These are phyloP conservation scores for Odontomachus brunneus DNA, from an alignment of 1,140 invertebrate species.

Conservation along the genomic window DNA sequence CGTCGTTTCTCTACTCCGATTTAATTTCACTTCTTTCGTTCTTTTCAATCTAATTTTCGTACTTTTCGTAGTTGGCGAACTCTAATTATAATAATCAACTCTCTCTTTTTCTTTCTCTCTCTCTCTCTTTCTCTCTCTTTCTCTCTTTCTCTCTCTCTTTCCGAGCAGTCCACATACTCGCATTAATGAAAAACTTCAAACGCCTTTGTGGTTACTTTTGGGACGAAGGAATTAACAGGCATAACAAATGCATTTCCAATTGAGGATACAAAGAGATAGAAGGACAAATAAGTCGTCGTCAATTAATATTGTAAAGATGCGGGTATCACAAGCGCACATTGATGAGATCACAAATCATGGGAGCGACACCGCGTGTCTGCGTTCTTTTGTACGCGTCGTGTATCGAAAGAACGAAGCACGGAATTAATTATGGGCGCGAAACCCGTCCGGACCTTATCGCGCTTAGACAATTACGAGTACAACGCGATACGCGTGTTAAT, in stretches of 20 bases:
- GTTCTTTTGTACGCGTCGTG: neutral
- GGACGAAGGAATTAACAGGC: conserved; percentile 32
- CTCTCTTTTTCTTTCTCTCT: too few species aligned
- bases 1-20: too few species aligned
- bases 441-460: conserved; percentile 35
- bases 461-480: conserved; percentile 43
- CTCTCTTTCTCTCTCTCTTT: too few species aligned
- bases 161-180: neutral
- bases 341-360: conserved; percentile 42
- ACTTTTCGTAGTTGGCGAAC: neutral
- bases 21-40: too few species aligned
- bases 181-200: neutral
- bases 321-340: conserved; percentile 45
- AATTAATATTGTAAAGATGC: conserved; percentile 40
- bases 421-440: conserved; percentile 33
- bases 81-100: conserved; percentile 6
- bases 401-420: neutral
- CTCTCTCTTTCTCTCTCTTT: too few species aligned
- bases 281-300: conserved; percentile 36
- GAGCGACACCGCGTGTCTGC: conserved; percentile 9
- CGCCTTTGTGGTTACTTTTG: conserved; percentile 3
- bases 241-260: conserved; percentile 2
- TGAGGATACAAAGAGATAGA: neutral
- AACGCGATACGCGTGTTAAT: conserved; percentile 49
- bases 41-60: too few species aligned